Evolutionary conservation across 1,140 invertebrate species (phyloP), one percentile per base, ranked within the genome.

Genomic region (Mycetomoellerius zeteki): DNA sequence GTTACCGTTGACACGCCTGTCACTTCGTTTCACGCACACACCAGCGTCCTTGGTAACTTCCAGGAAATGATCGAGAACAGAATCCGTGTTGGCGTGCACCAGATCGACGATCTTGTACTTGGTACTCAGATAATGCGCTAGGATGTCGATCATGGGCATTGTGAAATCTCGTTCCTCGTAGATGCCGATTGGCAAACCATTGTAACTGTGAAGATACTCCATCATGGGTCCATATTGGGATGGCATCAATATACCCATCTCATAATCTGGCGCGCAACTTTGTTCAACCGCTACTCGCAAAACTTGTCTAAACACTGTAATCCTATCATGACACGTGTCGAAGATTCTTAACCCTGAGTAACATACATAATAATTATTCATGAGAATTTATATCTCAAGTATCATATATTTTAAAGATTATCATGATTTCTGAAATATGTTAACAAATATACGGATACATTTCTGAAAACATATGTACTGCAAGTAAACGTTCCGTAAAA

Each of bases 241-340:
- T 0, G 94, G 92, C 19, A 91, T 91, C 4, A 95, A 76, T 43
- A 95, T 78, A 1, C 94, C 94, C 30, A 95, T 85, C 10, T 94
- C 94, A 72, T 94, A 93, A 71, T 93, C 86, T 33, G 90, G 76
- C 14, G 89, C 65, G 80, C 94, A 95, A n/a, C 93, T 93, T n/a
- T 88, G 78, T 27, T 93, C 92, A 0, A 93, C 88, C 3, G 90
- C 88, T 21, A 89, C 65, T 76, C 91, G 87, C 73, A 95, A 54
- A 2, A 93, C 89, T 85, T 93, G 92, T 78, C 94, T 95, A 84
- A 94, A 94, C 67, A 94, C 93, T 7, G 86, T 88, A 67, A 92
- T 86, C 47, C 91, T 89, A 50, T 95, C 93, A 72, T 93, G 91
- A 76, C 95, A 95, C 6, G 94, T 95, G 86, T 95, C 94, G 72